phyloP scores from a whole-genome alignment of 30 jellyfish, hydroid and myxozoan genomes.

The Turritopsis dohrnii region DNA sequence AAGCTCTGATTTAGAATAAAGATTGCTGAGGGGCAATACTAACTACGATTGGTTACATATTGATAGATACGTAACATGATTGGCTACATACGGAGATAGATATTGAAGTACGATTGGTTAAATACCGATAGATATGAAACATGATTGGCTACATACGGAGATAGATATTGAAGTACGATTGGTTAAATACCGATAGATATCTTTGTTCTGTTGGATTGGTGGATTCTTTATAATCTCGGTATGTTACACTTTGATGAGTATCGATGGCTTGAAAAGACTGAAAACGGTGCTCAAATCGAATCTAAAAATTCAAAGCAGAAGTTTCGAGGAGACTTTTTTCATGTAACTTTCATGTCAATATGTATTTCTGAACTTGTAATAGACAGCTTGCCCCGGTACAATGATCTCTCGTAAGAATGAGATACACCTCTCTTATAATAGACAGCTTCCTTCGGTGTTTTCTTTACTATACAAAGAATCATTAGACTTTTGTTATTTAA shows the following conservation, averaged over 20 bases:
- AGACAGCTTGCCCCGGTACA: too few species aligned
- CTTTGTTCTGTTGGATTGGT: conserved; percentile 32
- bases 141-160: neutral
- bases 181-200: conserved; percentile 17
- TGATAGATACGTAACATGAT: neutral
- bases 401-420: too few species aligned
- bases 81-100: neutral
- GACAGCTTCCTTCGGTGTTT: too few species aligned
- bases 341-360: too few species aligned
- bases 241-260: conserved; percentile 76
- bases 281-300: conserved; percentile 87
- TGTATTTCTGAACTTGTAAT: too few species aligned
- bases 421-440: too few species aligned
- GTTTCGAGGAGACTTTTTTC: too few species aligned
- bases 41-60: neutral
- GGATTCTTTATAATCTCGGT: conserved; percentile 54
- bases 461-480: too few species aligned
- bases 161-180: neutral
- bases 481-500: too few species aligned
- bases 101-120: neutral
- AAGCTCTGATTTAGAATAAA: too few species aligned
- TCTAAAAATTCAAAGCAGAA: conserved; percentile 1
- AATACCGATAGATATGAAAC: neutral
- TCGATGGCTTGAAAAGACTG: conserved; percentile 64
- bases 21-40: too few species aligned